Conservation (phyloP, 1,140 invertebrate species). For the Sinella curviseta region DNA sequence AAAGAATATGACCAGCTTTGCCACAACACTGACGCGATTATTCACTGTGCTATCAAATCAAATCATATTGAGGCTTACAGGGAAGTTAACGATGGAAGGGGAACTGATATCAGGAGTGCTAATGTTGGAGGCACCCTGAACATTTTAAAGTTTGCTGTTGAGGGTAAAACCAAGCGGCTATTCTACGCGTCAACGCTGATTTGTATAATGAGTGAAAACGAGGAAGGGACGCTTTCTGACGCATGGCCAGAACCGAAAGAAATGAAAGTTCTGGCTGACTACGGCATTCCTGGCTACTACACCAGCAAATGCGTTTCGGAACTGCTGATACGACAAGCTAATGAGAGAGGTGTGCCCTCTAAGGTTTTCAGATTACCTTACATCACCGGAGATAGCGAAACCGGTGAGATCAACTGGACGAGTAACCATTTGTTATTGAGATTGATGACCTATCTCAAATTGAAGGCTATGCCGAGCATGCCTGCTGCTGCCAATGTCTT, state of each 20-base stretch:
- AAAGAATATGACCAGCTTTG: neutral
- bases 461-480: neutral
- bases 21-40: neutral
- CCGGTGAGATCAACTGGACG: neutral
- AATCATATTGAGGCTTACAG: slow-evolving; percentile 26
- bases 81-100: neutral
- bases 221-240: neutral
- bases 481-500: neutral
- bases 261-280: neutral
- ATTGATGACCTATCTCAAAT: neutral
- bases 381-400: slow-evolving; percentile 5
- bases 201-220: neutral
- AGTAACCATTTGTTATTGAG: neutral
- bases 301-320: neutral
- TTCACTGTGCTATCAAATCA: slow-evolving; percentile 18
- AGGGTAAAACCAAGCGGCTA: neutral
- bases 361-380: slow-evolving; percentile 15
- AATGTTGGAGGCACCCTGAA: slow-evolving; percentile 3
- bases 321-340: neutral
- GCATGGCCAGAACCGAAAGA: neutral
- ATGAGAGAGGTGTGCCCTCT: neutral
- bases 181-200: neutral
- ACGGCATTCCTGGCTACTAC: neutral
- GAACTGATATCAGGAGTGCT: neutral
- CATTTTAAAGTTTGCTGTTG: neutral